phyloP scores from a whole-genome alignment of 1,140 invertebrate genomes.

The Periplaneta americana region DNA sequence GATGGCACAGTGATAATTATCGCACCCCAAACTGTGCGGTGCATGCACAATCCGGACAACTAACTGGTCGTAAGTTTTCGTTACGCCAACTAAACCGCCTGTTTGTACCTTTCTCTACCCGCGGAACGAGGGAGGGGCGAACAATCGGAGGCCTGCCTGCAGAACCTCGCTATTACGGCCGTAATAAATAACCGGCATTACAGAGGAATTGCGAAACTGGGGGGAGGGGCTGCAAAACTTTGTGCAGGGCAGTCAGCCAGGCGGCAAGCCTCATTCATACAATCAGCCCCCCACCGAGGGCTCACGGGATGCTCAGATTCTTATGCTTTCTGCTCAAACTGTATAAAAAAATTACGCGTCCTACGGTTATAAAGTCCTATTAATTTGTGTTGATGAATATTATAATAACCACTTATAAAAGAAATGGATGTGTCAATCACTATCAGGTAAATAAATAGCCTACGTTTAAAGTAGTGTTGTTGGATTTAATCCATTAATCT shows the following conservation, averaged over 20 bases:
- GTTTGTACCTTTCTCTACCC: not conserved
- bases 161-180: not conserved
- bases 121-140: not conserved
- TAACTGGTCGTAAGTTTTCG: not conserved
- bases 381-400: no score
- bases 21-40: not conserved
- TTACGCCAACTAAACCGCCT: not conserved
- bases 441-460: no score
- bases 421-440: no score
- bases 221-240: not conserved
- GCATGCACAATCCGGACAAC: not conserved
- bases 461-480: no score
- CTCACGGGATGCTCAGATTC: no score
- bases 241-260: not conserved
- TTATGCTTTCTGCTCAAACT: no score
- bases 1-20: not conserved
- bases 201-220: not conserved
- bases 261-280: not conserved
- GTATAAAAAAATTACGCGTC: no score
- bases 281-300: not conserved
- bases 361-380: no score
- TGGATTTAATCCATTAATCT: no score
- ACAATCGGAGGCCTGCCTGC: not conserved
- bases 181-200: not conserved
- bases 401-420: no score